These are phyloP conservation scores for Camponotus floridanus DNA, from an alignment of 1,140 invertebrate species.

Conservation along the genomic window DNA sequence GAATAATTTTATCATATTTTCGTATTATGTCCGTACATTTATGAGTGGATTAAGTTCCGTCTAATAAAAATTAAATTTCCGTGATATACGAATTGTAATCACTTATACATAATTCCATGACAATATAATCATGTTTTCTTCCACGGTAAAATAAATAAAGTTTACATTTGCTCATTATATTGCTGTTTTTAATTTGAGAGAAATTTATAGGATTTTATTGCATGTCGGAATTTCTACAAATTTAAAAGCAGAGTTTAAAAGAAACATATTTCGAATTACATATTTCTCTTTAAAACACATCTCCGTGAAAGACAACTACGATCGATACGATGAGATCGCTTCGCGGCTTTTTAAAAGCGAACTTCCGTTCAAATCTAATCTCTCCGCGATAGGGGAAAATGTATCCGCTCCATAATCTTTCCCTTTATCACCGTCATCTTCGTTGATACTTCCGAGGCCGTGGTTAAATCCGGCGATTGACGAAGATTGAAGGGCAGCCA, in stretches of 20 bases:
- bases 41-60: slow-evolving; percentile 17
- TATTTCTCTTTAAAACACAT: slow-evolving; percentile 7
- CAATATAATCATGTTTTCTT: not conserved
- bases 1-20: slow-evolving; percentile 37
- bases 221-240: not conserved
- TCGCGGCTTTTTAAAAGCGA: slow-evolving; percentile 37
- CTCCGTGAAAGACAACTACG: not conserved
- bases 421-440: slow-evolving; percentile 58
- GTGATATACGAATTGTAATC: not conserved
- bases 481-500: slow-evolving; percentile 58
- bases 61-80: not conserved
- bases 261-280: not conserved
- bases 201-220: not conserved
- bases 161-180: not conserved
- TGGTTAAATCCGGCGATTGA: slow-evolving; percentile 61
- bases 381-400: slow-evolving; percentile 20
- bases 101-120: not conserved
- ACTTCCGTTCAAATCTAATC: slow-evolving; percentile 46
- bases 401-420: slow-evolving; percentile 51
- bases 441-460: slow-evolving; percentile 47
- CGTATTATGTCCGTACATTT: not conserved
- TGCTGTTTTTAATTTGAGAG: not conserved
- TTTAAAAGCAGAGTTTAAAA: not conserved
- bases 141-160: not conserved
- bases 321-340: slow-evolving; percentile 18